phyloP scores from a whole-genome alignment of 2,888 invertebrate genomes.

The Rhynchonema sp. region DNA sequence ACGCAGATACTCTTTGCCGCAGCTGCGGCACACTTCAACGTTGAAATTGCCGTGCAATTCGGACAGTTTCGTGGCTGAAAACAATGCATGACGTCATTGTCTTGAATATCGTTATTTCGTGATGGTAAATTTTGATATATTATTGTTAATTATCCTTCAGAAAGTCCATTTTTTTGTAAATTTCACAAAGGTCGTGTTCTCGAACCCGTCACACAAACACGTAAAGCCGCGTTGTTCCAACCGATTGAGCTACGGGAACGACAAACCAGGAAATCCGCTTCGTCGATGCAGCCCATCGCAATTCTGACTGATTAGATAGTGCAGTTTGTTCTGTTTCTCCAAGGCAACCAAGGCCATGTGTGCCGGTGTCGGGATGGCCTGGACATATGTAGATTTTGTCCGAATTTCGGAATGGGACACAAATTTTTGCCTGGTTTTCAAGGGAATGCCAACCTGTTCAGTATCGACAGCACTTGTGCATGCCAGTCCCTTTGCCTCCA shows the following conservation, averaged over 20 bases:
- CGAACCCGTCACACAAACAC: too few species aligned
- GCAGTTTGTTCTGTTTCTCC: constrained; percentile 55
- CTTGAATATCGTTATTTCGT: too few species aligned
- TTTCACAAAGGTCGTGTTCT: too few species aligned
- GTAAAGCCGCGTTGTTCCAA: too few species aligned
- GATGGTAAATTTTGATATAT: too few species aligned
- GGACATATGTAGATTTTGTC: not conserved
- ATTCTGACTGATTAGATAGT: constrained; percentile 84
- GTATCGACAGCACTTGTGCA: not conserved
- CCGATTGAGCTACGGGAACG: too few species aligned
- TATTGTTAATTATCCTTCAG: too few species aligned
- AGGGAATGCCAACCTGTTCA: not conserved
- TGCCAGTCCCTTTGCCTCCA: constrained; percentile 64
- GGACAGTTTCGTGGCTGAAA: constrained; percentile 7
- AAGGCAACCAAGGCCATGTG: constrained; percentile 79
- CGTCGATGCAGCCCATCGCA: constrained; percentile 85
- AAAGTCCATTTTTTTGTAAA: too few species aligned
- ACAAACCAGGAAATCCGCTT: constrained; percentile 14
- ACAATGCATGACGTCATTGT: too few species aligned
- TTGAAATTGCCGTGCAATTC: constrained; percentile 35
- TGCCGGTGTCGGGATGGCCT: constrained; percentile 54
- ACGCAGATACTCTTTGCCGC: constrained; percentile 42
- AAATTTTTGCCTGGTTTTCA: not conserved
- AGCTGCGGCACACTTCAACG: constrained; percentile 59
- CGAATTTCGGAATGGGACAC: not conserved